A percentile compares a stretch with the other conserved stretches of the same genome.
Evolutionary conservation across 2,113 vertebrate species (phyloP).

Genomic region (Trachemys scripta): DNA sequence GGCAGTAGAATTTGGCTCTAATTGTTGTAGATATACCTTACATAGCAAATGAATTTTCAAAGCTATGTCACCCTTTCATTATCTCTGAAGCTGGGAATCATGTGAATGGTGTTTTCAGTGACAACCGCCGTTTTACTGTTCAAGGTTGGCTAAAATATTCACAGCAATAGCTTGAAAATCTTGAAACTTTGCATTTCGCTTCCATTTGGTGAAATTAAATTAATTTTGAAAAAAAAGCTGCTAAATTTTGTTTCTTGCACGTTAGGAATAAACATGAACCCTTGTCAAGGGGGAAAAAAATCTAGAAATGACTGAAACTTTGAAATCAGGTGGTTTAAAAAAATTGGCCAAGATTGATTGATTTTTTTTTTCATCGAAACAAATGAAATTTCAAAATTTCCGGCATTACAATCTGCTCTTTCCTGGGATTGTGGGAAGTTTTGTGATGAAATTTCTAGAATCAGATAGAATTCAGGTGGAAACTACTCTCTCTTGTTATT

Average conservation of each 20-base stretch:
- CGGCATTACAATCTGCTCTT: not conserved
- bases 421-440: not conserved
- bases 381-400: not conserved
- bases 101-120: not conserved
- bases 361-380: not conserved
- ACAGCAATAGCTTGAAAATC: not conserved
- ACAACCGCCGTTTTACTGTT: not conserved
- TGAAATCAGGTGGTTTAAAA: not conserved
- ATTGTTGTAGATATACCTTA: not conserved
- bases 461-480: not conserved
- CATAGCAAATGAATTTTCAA: not conserved
- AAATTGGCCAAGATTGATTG: not conserved
- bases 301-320: not conserved
- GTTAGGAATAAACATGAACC: not conserved
- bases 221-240: not conserved
- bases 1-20: not conserved
- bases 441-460: not conserved
- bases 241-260: not conserved
- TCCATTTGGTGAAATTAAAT: not conserved
- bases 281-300: not conserved
- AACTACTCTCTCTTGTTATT: constrained; percentile 19
- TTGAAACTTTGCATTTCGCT: constrained; percentile 9
- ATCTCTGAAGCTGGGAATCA: not conserved
- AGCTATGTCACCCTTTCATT: not conserved
- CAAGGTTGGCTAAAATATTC: constrained; percentile 22